Base-by-base conservation (phyloP, 2,797 vertebrate genomes). In the Gymnopithys bicolor region DNA sequence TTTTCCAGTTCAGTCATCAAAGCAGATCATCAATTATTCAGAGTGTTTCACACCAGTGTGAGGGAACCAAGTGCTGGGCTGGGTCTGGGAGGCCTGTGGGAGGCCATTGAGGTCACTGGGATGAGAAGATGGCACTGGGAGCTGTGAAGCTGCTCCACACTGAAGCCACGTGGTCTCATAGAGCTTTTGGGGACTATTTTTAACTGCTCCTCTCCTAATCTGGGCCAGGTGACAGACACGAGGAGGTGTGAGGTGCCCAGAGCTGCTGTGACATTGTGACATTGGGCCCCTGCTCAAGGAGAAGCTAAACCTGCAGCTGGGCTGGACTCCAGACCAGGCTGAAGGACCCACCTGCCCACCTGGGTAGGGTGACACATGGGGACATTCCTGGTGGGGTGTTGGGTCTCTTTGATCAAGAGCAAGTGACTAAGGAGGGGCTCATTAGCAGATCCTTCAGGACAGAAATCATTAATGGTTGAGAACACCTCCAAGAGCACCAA, bases 1-100 rank as follows among this genome's bases (percentile, higher is more conserved):
- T 63, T 70, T 91, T 84, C 74, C 48, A 81, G 52, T 74, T 75
- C 82, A 74, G 78, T 55, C 82, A 87, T 66, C 82, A 87, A 82
- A 89, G 18, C 15, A 55, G 62, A 74, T 56, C 39, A 90, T 87
- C 80, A 94, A 55, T 88, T 78, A 88, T 94, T 92, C 89, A 87
- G 46, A 7, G 2, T 27, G n/a, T 56, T 80, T 76, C 89, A 81
- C 37, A 85, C 56, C 87, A 70, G n/a, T 9, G 17, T 19, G 62
- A 91, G 39, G 21, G 39, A 89, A 28, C 12, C 30, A 13, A 19
- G 60, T 10, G 43, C 41, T 28, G 25, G 23, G 37, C 46, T n/a
- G 39, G 46, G 23, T 14, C 69, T 84, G 48, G 32, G 32, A 64
- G 15, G 46, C 43, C 7, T 10, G 53, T 45, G 37, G 53, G 78